Base-by-base conservation (phyloP, 2,797 vertebrate genomes). In the Acomys russatus region DNA sequence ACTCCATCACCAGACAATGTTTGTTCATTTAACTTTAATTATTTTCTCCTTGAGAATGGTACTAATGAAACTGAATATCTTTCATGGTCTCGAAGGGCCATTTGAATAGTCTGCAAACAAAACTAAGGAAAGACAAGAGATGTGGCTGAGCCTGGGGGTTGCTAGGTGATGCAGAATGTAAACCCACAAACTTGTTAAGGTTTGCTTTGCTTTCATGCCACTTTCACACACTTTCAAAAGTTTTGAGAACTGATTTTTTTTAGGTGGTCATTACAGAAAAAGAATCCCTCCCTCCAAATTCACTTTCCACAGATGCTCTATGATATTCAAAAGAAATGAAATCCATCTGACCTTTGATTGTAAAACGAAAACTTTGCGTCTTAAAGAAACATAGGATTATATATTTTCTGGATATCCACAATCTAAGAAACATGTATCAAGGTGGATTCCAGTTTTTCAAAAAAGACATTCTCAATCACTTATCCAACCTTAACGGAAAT, bases 21-120 rank as follows among this genome's bases (percentile, higher is more conserved):
- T 99, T 99, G 98, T 98, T 99, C 98, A 99, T 98, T 99, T 98
- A 98, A 99, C 98, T 99, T 99, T 98, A 99, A 99, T 99, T 99
- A 99, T 98, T 99, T 99, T 99, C 98, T 98, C 98, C 98, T 98
- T 98, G 98, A 99, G 98, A 99, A 99, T 97, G 96, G 98, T 97
- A 98, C 98, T 99, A 99, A 99, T 99, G 98, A 99, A 99, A 99
- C 98, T 98, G 98, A 98, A 97, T 98, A 98, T 99, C 99, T 98
- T 98, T 98, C 98, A 98, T 92, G 98, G 98, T 98, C 98, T 98
- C 97, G 97, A 98, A 98, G 98, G 98, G 97, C 98, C 74, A 97
- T 91, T 92, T 99, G 98, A 99, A 99, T 98, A 97, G 98, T 98
- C 98, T 98, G 98, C 97, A 99, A 99, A 99, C 98, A 99, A 98